These are phyloP conservation scores for Mystacornis crossleyi DNA, from an alignment of 2,113 vertebrate species.

Conservation along the genomic window DNA sequence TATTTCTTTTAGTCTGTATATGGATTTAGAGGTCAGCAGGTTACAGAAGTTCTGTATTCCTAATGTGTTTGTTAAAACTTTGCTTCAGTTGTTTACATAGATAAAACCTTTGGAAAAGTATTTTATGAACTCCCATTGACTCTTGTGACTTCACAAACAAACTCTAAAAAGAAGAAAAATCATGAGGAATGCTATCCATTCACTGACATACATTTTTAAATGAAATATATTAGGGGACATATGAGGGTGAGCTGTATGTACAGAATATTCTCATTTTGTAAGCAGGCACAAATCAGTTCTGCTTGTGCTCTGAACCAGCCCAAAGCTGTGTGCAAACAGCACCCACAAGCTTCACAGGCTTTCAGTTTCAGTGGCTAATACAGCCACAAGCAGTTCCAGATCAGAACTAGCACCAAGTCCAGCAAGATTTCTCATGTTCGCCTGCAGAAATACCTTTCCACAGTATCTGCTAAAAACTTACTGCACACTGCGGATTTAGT, in stretches of 20 bases:
- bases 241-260: neutral
- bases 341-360: neutral
- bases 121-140: neutral
- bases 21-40: neutral
- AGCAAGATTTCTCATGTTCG: neutral
- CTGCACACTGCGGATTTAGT: fast-evolving
- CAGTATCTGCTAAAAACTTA: neutral
- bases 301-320: neutral
- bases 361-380: neutral
- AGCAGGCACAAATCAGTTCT: neutral
- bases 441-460: neutral
- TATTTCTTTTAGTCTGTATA: neutral
- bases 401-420: neutral
- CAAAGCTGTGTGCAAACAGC: neutral
- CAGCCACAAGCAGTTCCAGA: neutral
- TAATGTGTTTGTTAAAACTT: neutral
- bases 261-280: neutral
- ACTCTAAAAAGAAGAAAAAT: neutral
- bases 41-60: neutral
- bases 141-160: neutral
- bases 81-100: neutral
- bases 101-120: neutral
- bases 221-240: neutral
- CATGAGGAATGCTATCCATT: neutral
- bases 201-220: neutral